A percentile compares a stretch with the other conserved stretches of the same genome.
Evolutionary conservation across 2,888 invertebrate genomes (phyloP).

Genomic region (Toxonevra muliebris): DNA sequence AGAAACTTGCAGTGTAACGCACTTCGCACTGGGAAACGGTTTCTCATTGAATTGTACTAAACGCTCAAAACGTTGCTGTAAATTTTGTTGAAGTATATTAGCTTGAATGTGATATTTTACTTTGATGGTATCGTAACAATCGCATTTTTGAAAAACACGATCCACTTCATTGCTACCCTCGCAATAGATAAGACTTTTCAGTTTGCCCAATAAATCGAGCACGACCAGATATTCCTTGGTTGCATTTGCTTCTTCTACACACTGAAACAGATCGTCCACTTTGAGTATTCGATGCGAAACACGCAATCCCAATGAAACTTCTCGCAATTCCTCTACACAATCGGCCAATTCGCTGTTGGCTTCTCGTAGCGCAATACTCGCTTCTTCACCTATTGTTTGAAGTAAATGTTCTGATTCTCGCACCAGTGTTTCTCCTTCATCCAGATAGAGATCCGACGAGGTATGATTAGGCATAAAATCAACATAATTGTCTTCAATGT

Average conservation of each 20-base stretch:
- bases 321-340: slow-evolving; percentile 68
- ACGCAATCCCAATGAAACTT: slow-evolving; percentile 68
- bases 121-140: slow-evolving; percentile 61
- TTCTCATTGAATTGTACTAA: slow-evolving; percentile 61
- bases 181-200: slow-evolving; percentile 54
- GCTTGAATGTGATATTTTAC: slow-evolving; percentile 60
- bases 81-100: slow-evolving; percentile 57
- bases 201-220: slow-evolving; percentile 54
- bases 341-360: slow-evolving; percentile 71
- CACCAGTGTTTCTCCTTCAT: slow-evolving; percentile 54
- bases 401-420: slow-evolving; percentile 56
- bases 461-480: slow-evolving; percentile 61
- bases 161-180: slow-evolving; percentile 45
- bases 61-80: slow-evolving; percentile 60
- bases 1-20: slow-evolving; percentile 57
- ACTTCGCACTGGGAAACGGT: slow-evolving; percentile 59
- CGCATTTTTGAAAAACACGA: slow-evolving; percentile 54
- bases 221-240: slow-evolving; percentile 57
- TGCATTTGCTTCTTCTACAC: slow-evolving; percentile 58
- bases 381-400: slow-evolving; percentile 69
- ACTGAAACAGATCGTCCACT: slow-evolving; percentile 66
- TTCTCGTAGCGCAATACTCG: slow-evolving; percentile 70
- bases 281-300: slow-evolving; percentile 62
- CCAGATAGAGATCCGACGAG: slow-evolving; percentile 57
- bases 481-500: slow-evolving; percentile 61